Conservation (phyloP, 2,113 vertebrate species). For the Cololabis saira region DNA sequence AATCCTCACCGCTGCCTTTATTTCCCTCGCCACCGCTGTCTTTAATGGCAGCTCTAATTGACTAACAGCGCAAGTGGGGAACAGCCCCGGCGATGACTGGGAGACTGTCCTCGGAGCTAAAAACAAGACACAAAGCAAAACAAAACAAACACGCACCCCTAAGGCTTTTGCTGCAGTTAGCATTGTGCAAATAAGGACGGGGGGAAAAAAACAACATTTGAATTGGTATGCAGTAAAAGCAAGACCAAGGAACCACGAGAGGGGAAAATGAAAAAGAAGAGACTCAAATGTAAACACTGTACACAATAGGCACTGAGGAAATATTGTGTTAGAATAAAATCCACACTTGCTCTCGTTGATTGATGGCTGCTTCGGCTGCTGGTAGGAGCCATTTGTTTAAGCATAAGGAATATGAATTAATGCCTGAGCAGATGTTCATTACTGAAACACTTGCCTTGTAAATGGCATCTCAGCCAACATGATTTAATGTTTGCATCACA, state of each 20-base stretch:
- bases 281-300: constrained; percentile 49
- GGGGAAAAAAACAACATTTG: constrained; percentile 41
- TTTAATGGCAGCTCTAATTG: constrained; percentile 80
- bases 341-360: constrained; percentile 41
- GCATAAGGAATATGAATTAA: constrained; percentile 56
- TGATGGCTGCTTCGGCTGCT: constrained; percentile 41
- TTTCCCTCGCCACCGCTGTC: constrained; percentile 71
- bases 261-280: constrained; percentile 11
- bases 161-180: constrained; percentile 61
- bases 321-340: constrained; percentile 55
- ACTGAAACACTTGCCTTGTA: constrained; percentile 45
- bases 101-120: constrained; percentile 60
- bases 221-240: constrained; percentile 27
- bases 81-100: constrained; percentile 53
- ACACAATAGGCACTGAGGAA: constrained; percentile 34
- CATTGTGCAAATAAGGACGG: constrained; percentile 59
- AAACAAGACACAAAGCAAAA: constrained; percentile 63
- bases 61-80: constrained; percentile 66
- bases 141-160: constrained; percentile 65
- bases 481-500: constrained; percentile 40
- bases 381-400: constrained; percentile 44
- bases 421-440: constrained; percentile 63
- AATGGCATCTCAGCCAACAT: constrained; percentile 42
- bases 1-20: constrained; percentile 61
- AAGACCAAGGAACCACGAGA: neutral